Percentiles rank a stretch among this genome's conserved stretches.
Conservation (phyloP, 2,113 vertebrate species). For the Struthidea cinerea region DNA sequence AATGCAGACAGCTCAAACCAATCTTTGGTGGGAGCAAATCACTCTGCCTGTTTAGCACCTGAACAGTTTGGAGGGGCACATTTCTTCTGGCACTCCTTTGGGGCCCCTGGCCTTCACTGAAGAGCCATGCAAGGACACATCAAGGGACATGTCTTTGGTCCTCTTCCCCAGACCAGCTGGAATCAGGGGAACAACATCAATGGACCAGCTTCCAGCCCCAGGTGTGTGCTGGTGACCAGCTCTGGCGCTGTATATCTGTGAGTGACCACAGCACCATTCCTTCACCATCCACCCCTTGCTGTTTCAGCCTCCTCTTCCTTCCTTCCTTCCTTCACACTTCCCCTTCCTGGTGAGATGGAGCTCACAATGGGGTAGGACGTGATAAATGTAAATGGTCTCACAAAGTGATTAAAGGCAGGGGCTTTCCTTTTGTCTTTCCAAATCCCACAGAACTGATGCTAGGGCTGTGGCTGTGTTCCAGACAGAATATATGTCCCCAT, state of each 20-base stretch:
- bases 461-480: not conserved
- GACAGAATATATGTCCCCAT: not conserved
- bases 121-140: not conserved
- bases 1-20: not conserved
- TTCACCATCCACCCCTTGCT: not conserved
- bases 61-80: not conserved
- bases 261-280: not conserved
- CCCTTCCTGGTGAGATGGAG: not conserved
- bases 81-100: not conserved
- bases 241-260: not conserved
- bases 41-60: not conserved
- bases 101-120: not conserved
- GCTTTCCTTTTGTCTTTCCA: not conserved
- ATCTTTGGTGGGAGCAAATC: not conserved
- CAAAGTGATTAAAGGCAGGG: not conserved
- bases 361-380: not conserved
- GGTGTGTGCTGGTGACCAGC: not conserved
- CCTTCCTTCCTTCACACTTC: not conserved
- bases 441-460: not conserved
- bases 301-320: not conserved
- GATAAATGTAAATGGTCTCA: not conserved
- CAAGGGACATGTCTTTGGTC: not conserved
- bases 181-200: not conserved
- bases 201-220: not conserved
- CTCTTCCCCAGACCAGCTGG: not conserved